These are phyloP conservation scores for Micropoecilia bifurca DNA, from an alignment of 2,797 vertebrate genomes.

Conservation along the genomic window DNA sequence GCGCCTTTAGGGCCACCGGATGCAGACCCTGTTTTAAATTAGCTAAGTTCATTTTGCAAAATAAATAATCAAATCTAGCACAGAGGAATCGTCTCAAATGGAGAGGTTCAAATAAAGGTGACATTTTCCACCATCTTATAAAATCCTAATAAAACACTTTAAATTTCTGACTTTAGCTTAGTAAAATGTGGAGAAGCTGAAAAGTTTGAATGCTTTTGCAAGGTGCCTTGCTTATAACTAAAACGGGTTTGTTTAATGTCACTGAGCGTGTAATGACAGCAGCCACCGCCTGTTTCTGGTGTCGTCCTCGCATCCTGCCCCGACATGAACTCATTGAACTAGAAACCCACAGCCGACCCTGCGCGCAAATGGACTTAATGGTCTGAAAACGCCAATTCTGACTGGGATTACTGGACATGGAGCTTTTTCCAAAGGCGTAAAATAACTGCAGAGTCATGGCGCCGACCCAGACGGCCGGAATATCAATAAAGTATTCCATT, in stretches of 20 bases:
- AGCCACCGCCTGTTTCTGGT: not conserved
- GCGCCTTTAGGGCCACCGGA: not conserved
- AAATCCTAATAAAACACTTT: not conserved
- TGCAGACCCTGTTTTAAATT: not conserved
- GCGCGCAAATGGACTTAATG: slow-evolving; percentile 2
- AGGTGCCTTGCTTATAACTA: not conserved
- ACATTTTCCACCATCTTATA: not conserved
- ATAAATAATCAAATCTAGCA: not conserved
- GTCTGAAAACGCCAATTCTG: slow-evolving; percentile 27
- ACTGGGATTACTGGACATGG: slow-evolving; percentile 58
- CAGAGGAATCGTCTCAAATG: not conserved
- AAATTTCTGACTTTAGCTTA: not conserved
- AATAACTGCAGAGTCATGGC: slow-evolving; percentile 80
- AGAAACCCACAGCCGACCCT: not conserved
- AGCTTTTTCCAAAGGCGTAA: slow-evolving; percentile 55
- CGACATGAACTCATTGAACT: not conserved
- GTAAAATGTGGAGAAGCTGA: not conserved
- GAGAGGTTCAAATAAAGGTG: not conserved
- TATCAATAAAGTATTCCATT: slow-evolving; percentile 81
- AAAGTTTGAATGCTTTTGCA: not conserved
- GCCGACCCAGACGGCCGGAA: slow-evolving; percentile 63
- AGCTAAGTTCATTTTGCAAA: not conserved
- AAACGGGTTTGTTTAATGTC: not conserved
- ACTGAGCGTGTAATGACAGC: not conserved
- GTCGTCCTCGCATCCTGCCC: not conserved